Base-by-base conservation (phyloP, 2,113 vertebrate genomes). In the Rhinolophus ferrumequinum region DNA sequence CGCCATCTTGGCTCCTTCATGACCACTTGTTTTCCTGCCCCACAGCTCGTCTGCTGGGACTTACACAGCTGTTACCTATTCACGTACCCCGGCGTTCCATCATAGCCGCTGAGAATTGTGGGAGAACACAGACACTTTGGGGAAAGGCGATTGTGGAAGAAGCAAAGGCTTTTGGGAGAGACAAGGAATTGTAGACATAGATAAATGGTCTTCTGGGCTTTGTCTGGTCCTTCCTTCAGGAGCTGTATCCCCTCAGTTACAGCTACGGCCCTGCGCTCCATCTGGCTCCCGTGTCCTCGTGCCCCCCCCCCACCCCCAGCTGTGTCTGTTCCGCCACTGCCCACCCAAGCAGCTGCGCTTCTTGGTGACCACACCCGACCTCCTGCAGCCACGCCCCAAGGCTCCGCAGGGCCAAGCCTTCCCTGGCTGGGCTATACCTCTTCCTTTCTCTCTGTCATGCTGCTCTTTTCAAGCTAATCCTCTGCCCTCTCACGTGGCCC, bases 251-350 rank as follows among this genome's bases (percentile, higher is more conserved):
- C 35, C n/a, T 56, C 56, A 22, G 0, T 62, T 77, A 62, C 19
- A 35, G 47, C n/a, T 26, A 44, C 0, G 8, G 9, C 19, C n/a
- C 84, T 77, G 28, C 15, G 26, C 9, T 41, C n/a, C 28, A 14
- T 56, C 67, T 38, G 35, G 76, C n/a, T 13, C 80, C 47, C n/a
- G 10, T n/a, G 86, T 13, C 19, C 38, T 75, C 88, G 54, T 58
- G 11, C 11, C 10, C 2, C 24, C n/a, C 50, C 4, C 4, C 35
- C 5, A 58, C 22, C 35, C 35, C 12, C 19, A 1, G 13, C n/a
- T n/a, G 5, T 33, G 28, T n/a, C 10, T 90, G 19, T 24, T 9
- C 22, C 4, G 21, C 21, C 28, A 56, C 54, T 56, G 30, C 24
- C 26, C 38, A 88, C 6, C 67, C 33, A 50, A 1, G 4, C 19